Percentiles rank a stretch among this genome's conserved stretches.
Conservation (phyloP, 2,113 vertebrate species). For the Penelope pileata region DNA sequence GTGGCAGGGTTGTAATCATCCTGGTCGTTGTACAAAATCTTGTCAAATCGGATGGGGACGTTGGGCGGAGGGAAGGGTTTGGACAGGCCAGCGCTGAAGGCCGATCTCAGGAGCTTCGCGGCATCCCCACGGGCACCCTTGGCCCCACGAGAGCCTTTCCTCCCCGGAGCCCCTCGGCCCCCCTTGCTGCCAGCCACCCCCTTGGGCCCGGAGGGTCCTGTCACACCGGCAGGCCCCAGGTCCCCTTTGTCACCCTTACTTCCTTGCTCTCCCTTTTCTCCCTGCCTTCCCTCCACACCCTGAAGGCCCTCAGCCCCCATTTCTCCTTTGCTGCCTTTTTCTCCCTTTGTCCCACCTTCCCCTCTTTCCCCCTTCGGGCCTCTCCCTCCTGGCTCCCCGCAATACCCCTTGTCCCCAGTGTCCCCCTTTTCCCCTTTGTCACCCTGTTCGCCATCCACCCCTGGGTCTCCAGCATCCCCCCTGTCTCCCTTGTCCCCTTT, state of each 20-base stretch:
- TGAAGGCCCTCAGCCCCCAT: constrained; percentile 79
- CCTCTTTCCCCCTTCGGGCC: constrained; percentile 86
- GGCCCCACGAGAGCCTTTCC: constrained; percentile 86
- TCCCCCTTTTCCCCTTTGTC: constrained; percentile 86
- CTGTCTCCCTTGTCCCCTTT: constrained; percentile 89
- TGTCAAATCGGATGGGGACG: constrained; percentile 89
- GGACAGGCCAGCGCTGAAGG: constrained; percentile 91
- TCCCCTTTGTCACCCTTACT: constrained; percentile 87
- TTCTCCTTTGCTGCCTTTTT: constrained; percentile 86
- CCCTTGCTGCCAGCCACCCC: constrained; percentile 87
- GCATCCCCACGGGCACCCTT: constrained; percentile 85
- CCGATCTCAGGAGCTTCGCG: constrained; percentile 72
- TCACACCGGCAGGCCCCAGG: constrained; percentile 75
- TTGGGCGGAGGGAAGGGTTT: constrained; percentile 91
- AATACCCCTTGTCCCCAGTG: constrained; percentile 85
- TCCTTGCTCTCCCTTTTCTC: constrained; percentile 83
- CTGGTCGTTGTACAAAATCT: constrained; percentile 89
- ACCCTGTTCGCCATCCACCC: constrained; percentile 77
- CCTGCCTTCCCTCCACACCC: constrained; percentile 80
- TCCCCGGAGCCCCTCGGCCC: constrained; percentile 84
- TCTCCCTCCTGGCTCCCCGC: constrained; percentile 81
- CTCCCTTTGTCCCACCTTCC: constrained; percentile 81
- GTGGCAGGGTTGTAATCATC: constrained; percentile 84
- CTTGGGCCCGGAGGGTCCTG: constrained; percentile 81
- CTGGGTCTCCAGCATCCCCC: constrained; percentile 77